Percentiles rank a stretch among this genome's conserved stretches.
phyloP scores from a whole-genome alignment of 2,888 invertebrate genomes.

The Eurois occulta region DNA sequence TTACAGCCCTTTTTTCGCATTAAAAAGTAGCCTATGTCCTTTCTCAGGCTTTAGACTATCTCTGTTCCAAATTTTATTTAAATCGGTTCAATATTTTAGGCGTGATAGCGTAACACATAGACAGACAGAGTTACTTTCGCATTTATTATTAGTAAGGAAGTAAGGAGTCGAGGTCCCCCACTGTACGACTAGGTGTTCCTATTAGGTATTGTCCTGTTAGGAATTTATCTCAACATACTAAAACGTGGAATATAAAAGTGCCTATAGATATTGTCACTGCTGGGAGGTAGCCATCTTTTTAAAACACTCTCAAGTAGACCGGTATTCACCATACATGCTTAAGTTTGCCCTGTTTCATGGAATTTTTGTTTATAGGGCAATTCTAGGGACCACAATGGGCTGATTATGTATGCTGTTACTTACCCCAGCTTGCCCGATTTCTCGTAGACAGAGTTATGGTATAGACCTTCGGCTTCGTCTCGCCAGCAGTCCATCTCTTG shows the following conservation, averaged over 20 bases:
- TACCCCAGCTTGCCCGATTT: constrained; percentile 44
- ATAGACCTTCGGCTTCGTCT: constrained; percentile 56
- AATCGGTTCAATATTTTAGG: too few species aligned
- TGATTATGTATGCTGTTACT: neutral
- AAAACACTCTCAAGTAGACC: neutral
- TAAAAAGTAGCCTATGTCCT: too few species aligned
- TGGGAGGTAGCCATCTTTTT: too few species aligned
- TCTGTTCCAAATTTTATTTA: too few species aligned
- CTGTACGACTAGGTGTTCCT: neutral
- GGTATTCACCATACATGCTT: neutral
- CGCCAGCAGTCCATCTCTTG: constrained; percentile 21
- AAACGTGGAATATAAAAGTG: neutral
- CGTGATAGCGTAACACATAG: too few species aligned
- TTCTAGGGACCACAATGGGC: neutral
- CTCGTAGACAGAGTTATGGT: constrained; percentile 41
- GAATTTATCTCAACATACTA: neutral
- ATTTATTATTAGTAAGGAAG: too few species aligned
- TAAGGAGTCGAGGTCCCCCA: neutral
- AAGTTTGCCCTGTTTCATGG: neutral
- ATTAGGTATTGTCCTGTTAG: neutral
- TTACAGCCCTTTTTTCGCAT: too few species aligned
- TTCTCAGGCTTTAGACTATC: too few species aligned
- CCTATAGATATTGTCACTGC: neutral
- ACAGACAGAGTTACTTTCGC: too few species aligned
- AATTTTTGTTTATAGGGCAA: neutral